These are phyloP conservation scores for Oreocharis arfaki DNA, from an alignment of 2,113 vertebrate species.

Conservation along the genomic window DNA sequence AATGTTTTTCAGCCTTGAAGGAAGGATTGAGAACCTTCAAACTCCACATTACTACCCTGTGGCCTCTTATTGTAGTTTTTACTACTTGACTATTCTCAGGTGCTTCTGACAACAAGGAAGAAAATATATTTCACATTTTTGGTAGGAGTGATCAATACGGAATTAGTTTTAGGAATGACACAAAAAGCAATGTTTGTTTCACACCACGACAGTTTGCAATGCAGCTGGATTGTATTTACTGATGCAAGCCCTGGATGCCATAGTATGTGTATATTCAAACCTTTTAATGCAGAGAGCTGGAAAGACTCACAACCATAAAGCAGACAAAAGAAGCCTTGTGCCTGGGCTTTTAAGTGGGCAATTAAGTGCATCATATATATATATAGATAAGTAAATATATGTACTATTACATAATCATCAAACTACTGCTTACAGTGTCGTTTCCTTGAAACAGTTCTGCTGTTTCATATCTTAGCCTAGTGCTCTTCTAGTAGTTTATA, in stretches of 20 bases:
- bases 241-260: neutral
- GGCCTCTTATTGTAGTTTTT: neutral
- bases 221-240: neutral
- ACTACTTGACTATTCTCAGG: neutral
- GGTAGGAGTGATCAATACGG: neutral
- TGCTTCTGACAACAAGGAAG: neutral
- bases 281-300: neutral
- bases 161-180: neutral
- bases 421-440: neutral
- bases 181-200: neutral
- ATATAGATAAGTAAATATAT: neutral
- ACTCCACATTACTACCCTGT: neutral
- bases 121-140: neutral
- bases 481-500: neutral
- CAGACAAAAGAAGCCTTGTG: neutral
- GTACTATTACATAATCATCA: neutral
- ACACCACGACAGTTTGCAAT: neutral
- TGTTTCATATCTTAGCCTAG: neutral
- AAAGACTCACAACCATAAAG: neutral
- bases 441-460: neutral
- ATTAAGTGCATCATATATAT: neutral
- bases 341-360: neutral
- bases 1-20: neutral
- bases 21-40: neutral
- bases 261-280: fast-evolving